A percentile compares a stretch with the other conserved stretches of the same genome.
These are phyloP conservation scores for Girardinichthys multiradiatus DNA, from an alignment of 2,113 vertebrate genomes.

Conservation along the genomic window DNA sequence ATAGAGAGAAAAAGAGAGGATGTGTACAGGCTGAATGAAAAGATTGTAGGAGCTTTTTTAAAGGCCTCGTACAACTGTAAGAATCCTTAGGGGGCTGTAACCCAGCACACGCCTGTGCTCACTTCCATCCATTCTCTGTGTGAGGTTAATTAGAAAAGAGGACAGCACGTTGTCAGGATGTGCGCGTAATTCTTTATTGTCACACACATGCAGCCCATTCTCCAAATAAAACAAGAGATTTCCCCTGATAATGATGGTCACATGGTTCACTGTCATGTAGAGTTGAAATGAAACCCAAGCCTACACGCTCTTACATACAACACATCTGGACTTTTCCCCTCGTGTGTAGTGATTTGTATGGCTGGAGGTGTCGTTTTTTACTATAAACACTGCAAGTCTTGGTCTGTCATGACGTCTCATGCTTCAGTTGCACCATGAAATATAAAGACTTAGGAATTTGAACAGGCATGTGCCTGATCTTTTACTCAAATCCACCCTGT, in stretches of 20 bases:
- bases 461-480: slow-evolving; percentile 6
- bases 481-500: slow-evolving; percentile 7
- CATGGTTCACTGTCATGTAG: slow-evolving; percentile 18
- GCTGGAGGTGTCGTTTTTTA: not conserved
- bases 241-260: slow-evolving; percentile 23
- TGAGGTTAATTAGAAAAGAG: slow-evolving; percentile 61
- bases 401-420: not conserved
- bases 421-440: slow-evolving; percentile 19
- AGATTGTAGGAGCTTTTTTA: slow-evolving; percentile 24
- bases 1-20: slow-evolving; percentile 58
- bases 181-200: slow-evolving; percentile 34
- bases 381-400: slow-evolving; percentile 4
- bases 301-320: slow-evolving; percentile 1
- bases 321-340: slow-evolving; percentile 14
- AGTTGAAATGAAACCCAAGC: slow-evolving; percentile 17
- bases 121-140: slow-evolving; percentile 57
- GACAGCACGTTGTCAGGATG: slow-evolving; percentile 46
- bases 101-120: slow-evolving; percentile 38
- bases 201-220: slow-evolving; percentile 2
- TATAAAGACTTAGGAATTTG: slow-evolving; percentile 16
- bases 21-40: slow-evolving; percentile 50
- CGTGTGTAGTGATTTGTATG: not conserved
- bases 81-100: slow-evolving; percentile 46
- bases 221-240: slow-evolving; percentile 31
- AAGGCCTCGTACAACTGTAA: slow-evolving; percentile 42